Evolutionary conservation across 2,888 invertebrate genomes (phyloP).

Genomic region (Argyresthia goedartella): DNA sequence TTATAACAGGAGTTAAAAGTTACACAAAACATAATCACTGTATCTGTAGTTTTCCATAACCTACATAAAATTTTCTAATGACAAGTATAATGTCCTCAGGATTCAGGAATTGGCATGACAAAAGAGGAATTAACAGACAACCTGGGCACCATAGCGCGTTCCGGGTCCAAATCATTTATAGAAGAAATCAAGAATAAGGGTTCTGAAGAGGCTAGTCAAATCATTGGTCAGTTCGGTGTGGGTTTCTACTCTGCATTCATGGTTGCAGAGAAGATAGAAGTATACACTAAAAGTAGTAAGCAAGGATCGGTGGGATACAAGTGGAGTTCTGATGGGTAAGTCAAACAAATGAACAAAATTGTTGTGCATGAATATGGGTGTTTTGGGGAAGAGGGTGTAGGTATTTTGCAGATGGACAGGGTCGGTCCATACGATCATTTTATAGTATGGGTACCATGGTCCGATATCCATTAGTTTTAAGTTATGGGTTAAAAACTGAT

Average conservation of each 20-base stretch:
- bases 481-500: too few species aligned
- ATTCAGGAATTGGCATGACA: conserved; percentile 96
- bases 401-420: too few species aligned
- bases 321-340: conserved; percentile 93
- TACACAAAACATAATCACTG: too few species aligned
- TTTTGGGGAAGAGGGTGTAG: too few species aligned
- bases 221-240: conserved; percentile 98
- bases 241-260: conserved; percentile 98
- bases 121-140: conserved; percentile 91
- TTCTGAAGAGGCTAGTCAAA: conserved; percentile 75
- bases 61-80: too few species aligned
- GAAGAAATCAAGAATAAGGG: conserved; percentile 83
- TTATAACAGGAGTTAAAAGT: too few species aligned
- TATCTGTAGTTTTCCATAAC: too few species aligned
- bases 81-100: conserved; percentile 59
- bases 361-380: background rate
- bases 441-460: too few species aligned
- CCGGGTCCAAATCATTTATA: conserved; percentile 94
- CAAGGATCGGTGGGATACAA: conserved; percentile 78
- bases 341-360: background rate
- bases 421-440: too few species aligned
- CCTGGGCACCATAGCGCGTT: conserved; percentile 95
- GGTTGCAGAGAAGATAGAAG: conserved; percentile 96
- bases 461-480: background rate
- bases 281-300: conserved; percentile 83